Percentiles rank a stretch among this genome's conserved stretches.
Conservation (phyloP, 1,140 invertebrate species). For the Plectrocnemia conspersa region DNA sequence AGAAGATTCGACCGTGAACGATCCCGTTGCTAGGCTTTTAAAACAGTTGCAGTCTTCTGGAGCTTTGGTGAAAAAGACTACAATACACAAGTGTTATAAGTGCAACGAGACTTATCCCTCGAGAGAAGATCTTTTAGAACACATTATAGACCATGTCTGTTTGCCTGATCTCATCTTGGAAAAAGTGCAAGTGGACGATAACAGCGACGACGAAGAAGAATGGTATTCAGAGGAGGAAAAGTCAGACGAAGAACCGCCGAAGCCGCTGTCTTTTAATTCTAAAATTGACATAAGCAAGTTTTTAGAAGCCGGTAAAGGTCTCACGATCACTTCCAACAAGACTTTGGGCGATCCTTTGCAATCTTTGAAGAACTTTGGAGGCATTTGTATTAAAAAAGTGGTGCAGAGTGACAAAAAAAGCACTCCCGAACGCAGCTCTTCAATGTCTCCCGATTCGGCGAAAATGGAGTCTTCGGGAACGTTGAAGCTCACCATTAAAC, state of each 20-base stretch:
- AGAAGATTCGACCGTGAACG: constrained; percentile 12
- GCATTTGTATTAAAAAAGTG: constrained; percentile 9
- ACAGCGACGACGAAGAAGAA: constrained; percentile 21
- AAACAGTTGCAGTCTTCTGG: constrained; percentile 23
- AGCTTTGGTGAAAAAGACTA: constrained; percentile 6
- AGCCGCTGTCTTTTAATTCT: neutral
- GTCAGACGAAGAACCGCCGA: neutral
- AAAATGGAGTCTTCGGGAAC: constrained; percentile 13
- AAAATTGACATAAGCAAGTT: constrained; percentile 10
- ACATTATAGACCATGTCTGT: constrained; percentile 25
- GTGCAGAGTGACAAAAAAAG: neutral
- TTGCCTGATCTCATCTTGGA: constrained; percentile 19
- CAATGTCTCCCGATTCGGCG: neutral
- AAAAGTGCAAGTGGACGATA: constrained; percentile 20
- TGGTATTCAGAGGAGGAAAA: constrained; percentile 13
- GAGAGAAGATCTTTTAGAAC: constrained; percentile 4
- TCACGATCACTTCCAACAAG: constrained; percentile 10
- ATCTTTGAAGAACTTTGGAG: constrained; percentile 7
- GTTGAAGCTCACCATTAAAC: constrained; percentile 31
- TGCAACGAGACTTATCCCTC: constrained; percentile 17
- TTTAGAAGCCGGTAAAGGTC: neutral
- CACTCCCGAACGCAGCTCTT: neutral
- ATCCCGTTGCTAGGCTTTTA: constrained; percentile 16
- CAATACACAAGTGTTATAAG: constrained; percentile 3
- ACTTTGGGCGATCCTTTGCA: constrained; percentile 3